A percentile compares a stretch with the other conserved stretches of the same genome.
These are phyloP conservation scores for Helicoverpa zea DNA, from an alignment of 1,140 invertebrate species.

Conservation along the genomic window DNA sequence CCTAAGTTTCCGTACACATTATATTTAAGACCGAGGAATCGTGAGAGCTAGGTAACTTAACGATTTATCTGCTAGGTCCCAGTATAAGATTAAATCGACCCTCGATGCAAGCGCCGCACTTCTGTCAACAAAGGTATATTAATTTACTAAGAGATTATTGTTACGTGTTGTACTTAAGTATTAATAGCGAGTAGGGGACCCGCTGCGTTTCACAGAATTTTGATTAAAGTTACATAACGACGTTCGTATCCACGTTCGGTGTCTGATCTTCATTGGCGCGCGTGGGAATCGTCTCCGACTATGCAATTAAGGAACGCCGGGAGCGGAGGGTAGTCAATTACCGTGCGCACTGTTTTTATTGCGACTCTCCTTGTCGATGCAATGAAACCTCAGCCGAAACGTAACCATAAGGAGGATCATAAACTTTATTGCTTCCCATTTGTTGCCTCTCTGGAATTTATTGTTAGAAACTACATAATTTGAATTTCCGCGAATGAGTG, in stretches of 20 bases:
- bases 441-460: slow-evolving; percentile 14
- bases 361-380: slow-evolving; percentile 68
- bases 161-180: slow-evolving; percentile 36
- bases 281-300: slow-evolving; percentile 78
- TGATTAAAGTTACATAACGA: slow-evolving; percentile 73
- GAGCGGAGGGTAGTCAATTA: slow-evolving; percentile 77
- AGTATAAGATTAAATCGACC: not conserved
- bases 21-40: slow-evolving; percentile 6
- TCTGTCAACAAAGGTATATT: slow-evolving; percentile 44
- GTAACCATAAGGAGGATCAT: slow-evolving; percentile 29
- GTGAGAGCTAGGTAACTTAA: not conserved
- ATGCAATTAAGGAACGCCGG: slow-evolving; percentile 77
- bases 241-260: slow-evolving; percentile 51
- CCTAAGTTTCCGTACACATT: slow-evolving; percentile 21
- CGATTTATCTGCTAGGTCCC: not conserved
- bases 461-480: slow-evolving; percentile 20
- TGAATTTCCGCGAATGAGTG: not conserved
- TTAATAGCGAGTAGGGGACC: slow-evolving; percentile 47
- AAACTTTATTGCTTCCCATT: slow-evolving; percentile 37
- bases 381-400: slow-evolving; percentile 61
- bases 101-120: slow-evolving; percentile 18
- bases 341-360: slow-evolving; percentile 76
- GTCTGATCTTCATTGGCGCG: slow-evolving; percentile 63
- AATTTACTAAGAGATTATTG: slow-evolving; percentile 46
- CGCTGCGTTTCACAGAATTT: slow-evolving; percentile 68